Evolutionary conservation across 2,113 vertebrate species (phyloP), one percentile per base, ranked within the genome.

Genomic region (Boleophthalmus pectinirostris): DNA sequence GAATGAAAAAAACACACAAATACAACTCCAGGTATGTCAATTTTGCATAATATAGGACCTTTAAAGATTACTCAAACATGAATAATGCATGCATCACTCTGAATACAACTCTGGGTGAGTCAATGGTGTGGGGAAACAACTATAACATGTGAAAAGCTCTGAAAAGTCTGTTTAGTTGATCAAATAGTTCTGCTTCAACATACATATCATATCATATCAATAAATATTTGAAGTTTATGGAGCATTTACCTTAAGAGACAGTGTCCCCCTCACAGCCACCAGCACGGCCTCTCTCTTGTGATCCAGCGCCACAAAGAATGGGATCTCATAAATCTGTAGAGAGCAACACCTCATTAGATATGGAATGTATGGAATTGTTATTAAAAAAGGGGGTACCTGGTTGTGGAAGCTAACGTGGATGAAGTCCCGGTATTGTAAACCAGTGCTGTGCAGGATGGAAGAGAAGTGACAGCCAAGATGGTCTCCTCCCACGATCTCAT

Each of bases 321-420:
- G 98, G 57, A 99, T 96, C 91, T 99, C 97, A 1, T 96, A 99
- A 63, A 99, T 96, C 98, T 99, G 86, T 3, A 70, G 82, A 16
- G 79, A 56, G 20, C 20, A 11, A 0, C 6, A 8, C 13, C 4
- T 21, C 29, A 5, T 13, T 8, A 45, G 8, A 53, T 53, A 7
- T 53, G 5, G 11, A 12, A 15, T 53, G 51, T n/a, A 53, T 3
- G n/a, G 6, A 7, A 5, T 38, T 4, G 2, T 38, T 38, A 8
- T 38, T 43, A 43, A 43, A 43, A 43, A 43, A 23, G n/a, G 53
- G 8, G 21, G 21, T 70, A 98, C 97, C 96, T 96, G 95, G 93
- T 99, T 97, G 63, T 99, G 98, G 68, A 97, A 97, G 90, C 96
- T 97, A 82, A 99, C 90, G 67, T 98, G 87, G 85, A 99, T 96